Evolutionary conservation across 1,140 invertebrate species (phyloP).

Genomic region (Amphibalanus amphitrite): DNA sequence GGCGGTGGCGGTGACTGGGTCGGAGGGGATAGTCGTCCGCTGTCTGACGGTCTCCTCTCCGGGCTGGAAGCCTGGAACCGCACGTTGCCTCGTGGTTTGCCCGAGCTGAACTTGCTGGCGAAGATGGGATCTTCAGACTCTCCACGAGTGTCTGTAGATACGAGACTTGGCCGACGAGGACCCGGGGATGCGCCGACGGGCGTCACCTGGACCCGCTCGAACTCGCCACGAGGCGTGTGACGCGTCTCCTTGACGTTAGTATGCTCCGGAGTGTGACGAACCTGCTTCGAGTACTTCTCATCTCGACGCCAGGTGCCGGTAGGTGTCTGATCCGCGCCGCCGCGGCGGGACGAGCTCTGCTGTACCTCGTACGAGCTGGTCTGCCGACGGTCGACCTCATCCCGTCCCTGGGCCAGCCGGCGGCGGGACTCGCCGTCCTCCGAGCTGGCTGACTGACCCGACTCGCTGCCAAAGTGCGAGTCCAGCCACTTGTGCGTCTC

Average conservation of each 20-base stretch:
- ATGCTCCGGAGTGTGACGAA: not conserved
- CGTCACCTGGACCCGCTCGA: not conserved
- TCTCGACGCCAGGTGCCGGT: not conserved
- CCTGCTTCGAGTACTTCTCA: not conserved
- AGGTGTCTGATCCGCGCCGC: too few species aligned
- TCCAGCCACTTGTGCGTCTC: constrained; percentile 79
- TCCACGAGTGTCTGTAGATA: not conserved
- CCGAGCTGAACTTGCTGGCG: not conserved
- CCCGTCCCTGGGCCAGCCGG: too few species aligned
- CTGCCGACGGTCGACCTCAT: not conserved
- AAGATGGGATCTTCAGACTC: not conserved
- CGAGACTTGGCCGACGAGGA: not conserved
- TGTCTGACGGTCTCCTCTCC: not conserved
- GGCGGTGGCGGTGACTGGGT: not conserved
- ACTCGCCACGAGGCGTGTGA: not conserved
- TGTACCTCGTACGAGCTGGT: not conserved
- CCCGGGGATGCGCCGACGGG: not conserved
- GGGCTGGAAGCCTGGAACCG: not conserved
- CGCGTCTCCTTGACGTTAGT: not conserved
- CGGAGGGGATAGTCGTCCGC: not conserved
- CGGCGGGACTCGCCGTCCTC: constrained; percentile 12
- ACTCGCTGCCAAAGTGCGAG: constrained; percentile 65
- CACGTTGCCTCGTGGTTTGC: not conserved
- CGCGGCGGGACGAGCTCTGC: not conserved
- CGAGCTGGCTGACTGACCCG: constrained; percentile 16